Base-by-base conservation (phyloP, 2,113 vertebrate genomes). In the Sturnus vulgaris region DNA sequence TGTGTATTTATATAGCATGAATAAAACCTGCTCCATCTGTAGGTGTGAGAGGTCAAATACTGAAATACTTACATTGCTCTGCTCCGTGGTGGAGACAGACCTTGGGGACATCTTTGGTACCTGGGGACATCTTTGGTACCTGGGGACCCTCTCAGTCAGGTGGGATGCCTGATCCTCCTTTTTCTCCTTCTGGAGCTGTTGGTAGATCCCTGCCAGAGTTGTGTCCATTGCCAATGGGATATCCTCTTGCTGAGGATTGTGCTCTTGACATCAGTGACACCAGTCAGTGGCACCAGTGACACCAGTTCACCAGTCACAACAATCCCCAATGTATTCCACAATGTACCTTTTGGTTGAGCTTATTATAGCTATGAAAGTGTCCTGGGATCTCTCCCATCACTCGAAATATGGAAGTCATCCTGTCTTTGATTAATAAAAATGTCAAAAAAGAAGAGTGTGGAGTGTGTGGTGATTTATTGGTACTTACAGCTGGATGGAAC, bases 401-500 rank as follows among this genome's bases (percentile, higher is more conserved):
- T 90, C 1, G 0, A 63, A 90, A n/a, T 76, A 47, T 0, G 1
- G 72, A 80, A 83, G 55, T 80, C 0, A 0, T 82, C 35, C 71
- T 87, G 59, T 59, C 87, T 96, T 97, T 95, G 87, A 56, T 92
- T 86, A 97, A 95, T 97, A 97, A 97, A 97, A 97, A 64, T 18
- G 27, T 64, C n/a, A 24, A 31, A 94, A 96, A 79, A 44, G n/a
- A 56, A 68, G 30, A 50, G 33, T 0, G 4, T 13, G 75, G 42
- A 5, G 19, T 7, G 55, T n/a, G 76, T 90, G 75, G 60, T 96
- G 92, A 78, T 88, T 94, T 64, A n/a, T 25, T 69, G 64, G 6
- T 66, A 0, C 33, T 78, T 75, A 56, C 18, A 31, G 40, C 50
- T 88, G 49, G 47, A 10, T 9, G 9, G n/a, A 40, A 20, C 7